A percentile compares a stretch with the other conserved stretches of the same genome.
Conservation (phyloP, 2,797 vertebrate species). For the Myiotriccus ornatus region DNA sequence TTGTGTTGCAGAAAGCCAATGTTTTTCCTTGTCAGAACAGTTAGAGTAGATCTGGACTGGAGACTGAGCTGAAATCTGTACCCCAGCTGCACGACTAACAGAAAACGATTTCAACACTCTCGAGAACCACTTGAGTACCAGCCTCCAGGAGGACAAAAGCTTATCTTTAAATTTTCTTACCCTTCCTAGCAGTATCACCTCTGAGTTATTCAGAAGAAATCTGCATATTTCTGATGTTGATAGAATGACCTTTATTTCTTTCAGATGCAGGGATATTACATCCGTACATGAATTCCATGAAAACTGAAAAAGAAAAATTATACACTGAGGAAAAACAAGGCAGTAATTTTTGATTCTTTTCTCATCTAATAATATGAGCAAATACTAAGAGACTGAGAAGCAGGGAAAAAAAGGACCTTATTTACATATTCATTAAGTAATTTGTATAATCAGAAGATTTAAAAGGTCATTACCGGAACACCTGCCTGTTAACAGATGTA, state of each 20-base stretch:
- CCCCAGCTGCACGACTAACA: neutral
- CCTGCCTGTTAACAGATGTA: conserved; percentile 62
- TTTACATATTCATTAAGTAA: conserved; percentile 60
- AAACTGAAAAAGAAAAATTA: neutral
- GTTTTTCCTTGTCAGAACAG: neutral
- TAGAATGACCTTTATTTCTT: neutral
- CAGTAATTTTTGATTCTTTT: neutral
- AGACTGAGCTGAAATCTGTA: neutral
- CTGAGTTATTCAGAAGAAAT: neutral
- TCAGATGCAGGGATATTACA: neutral
- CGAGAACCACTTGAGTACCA: neutral
- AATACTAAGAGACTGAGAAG: neutral
- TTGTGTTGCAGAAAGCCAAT: neutral
- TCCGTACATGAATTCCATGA: neutral
- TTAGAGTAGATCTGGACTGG: neutral
- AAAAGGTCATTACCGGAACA: conserved; percentile 61
- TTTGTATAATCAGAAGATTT: conserved; percentile 65
- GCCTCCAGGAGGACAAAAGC: neutral
- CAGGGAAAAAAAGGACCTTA: neutral
- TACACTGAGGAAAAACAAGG: neutral
- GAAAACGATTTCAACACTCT: neutral
- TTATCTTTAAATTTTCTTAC: neutral
- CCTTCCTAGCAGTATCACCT: neutral
- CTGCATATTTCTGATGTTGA: neutral
- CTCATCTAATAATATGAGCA: neutral